Conservation (phyloP, 2,888 invertebrate species). For the Lasioglossum vierecki region DNA sequence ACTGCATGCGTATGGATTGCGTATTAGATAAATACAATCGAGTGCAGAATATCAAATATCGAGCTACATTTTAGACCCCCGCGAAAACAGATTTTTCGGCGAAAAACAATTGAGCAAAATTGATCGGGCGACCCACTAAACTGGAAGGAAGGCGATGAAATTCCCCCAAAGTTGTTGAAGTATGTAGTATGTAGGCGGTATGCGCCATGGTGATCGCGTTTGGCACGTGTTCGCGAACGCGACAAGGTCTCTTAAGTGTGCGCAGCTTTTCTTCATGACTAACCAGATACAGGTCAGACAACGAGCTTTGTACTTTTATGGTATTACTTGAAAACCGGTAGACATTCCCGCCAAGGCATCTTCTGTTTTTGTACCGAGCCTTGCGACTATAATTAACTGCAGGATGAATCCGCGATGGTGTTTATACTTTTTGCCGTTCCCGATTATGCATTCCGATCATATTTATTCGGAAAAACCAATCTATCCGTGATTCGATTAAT, state of each 20-base stretch:
- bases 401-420: constrained; percentile 11
- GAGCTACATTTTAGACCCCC: neutral
- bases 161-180: neutral
- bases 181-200: constrained; percentile 34
- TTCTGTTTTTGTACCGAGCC: constrained; percentile 57
- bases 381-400: constrained; percentile 61
- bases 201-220: constrained; percentile 20
- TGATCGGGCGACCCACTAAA: neutral
- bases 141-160: neutral
- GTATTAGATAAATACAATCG: neutral
- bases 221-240: constrained; percentile 27
- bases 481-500: neutral
- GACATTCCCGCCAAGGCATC: constrained; percentile 60
- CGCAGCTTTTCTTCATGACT: constrained; percentile 39
- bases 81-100: neutral
- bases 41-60: neutral
- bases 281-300: constrained; percentile 47
- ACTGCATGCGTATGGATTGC: neutral
- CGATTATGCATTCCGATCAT: neutral
- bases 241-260: constrained; percentile 35
- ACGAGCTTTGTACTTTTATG: constrained; percentile 52
- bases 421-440: constrained; percentile 2
- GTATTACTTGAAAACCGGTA: constrained; percentile 53
- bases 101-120: neutral
- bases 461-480: neutral